phyloP scores from a whole-genome alignment of 2,797 vertebrate genomes.

The Galagoides demidoff region DNA sequence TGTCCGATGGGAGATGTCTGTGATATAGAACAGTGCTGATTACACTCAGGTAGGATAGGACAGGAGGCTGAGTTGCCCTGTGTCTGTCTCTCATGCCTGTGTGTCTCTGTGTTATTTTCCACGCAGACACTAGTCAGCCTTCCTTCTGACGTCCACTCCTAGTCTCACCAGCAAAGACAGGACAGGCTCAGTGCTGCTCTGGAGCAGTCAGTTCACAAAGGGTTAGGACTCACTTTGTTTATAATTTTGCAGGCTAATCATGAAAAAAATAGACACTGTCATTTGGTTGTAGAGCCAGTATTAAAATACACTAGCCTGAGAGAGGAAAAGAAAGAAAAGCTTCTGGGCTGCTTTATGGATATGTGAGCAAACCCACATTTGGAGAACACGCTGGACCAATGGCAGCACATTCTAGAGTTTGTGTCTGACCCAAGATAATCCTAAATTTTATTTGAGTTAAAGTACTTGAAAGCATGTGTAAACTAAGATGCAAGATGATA shows the following conservation, averaged over 20 bases:
- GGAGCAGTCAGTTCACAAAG: too few relatives aligned
- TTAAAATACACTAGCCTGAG: slow-evolving; percentile 24
- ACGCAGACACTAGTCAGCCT: neutral
- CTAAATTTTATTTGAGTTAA: slow-evolving; percentile 36
- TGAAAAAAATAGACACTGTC: neutral
- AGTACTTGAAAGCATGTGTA: slow-evolving; percentile 57
- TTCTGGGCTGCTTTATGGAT: neutral
- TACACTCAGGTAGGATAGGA: neutral
- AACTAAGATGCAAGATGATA: slow-evolving; percentile 29
- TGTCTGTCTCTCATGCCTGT: neutral
- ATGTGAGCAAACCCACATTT: neutral
- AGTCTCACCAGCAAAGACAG: neutral
- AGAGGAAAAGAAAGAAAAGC: neutral
- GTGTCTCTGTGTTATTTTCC: neutral
- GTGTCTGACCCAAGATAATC: slow-evolving; percentile 15
- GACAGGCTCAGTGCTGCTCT: neutral
- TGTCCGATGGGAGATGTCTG: neutral
- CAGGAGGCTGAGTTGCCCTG: neutral
- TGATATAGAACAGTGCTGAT: neutral
- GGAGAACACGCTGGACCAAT: neutral
- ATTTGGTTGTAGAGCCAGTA: neutral
- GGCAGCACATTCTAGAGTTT: neutral
- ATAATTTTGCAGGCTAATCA: neutral
- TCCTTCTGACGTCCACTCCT: neutral
- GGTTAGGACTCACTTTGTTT: neutral